These are phyloP conservation scores for Agrochola lychnidis DNA, from an alignment of 2,888 invertebrate genomes.

Conservation along the genomic window DNA sequence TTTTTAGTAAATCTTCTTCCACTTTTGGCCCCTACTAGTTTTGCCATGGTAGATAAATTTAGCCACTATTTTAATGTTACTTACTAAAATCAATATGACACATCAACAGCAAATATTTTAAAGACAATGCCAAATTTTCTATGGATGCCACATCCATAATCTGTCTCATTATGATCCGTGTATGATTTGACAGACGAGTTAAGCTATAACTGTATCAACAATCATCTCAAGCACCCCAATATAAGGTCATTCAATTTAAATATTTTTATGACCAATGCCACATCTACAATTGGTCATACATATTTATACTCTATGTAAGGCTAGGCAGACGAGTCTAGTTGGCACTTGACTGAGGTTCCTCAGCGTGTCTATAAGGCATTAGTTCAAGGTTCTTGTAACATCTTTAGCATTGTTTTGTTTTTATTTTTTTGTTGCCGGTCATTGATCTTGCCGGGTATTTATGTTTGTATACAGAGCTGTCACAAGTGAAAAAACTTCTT, in stretches of 20 bases:
- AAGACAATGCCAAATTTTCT: not conserved
- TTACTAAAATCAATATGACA: not conserved
- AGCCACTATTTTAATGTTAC: not conserved
- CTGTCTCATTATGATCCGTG: not conserved
- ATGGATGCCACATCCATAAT: not conserved
- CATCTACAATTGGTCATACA: constrained; percentile 25
- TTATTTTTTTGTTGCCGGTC: constrained; percentile 49
- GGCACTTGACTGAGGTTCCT: constrained; percentile 56
- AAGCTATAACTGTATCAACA: not conserved
- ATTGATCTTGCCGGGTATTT: constrained; percentile 47
- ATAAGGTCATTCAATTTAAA: not conserved
- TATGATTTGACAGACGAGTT: constrained; percentile 5
- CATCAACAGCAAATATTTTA: not conserved
- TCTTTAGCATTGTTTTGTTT: constrained; percentile 64
- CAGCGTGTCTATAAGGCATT: constrained; percentile 68
- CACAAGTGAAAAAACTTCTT: no score
- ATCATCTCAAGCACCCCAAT: not conserved
- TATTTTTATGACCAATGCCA: constrained; percentile 19
- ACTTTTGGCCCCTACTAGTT: not conserved
- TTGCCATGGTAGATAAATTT: not conserved
- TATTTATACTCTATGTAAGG: constrained; percentile 28
- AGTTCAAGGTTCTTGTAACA: constrained; percentile 75
- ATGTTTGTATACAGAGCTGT: not conserved
- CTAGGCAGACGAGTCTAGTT: constrained; percentile 72
- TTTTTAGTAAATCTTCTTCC: not conserved